A percentile compares a stretch with the other conserved stretches of the same genome.
These are phyloP conservation scores for Lottia gigantea DNA, from an alignment of 2,888 invertebrate species.

Conservation along the genomic window DNA sequence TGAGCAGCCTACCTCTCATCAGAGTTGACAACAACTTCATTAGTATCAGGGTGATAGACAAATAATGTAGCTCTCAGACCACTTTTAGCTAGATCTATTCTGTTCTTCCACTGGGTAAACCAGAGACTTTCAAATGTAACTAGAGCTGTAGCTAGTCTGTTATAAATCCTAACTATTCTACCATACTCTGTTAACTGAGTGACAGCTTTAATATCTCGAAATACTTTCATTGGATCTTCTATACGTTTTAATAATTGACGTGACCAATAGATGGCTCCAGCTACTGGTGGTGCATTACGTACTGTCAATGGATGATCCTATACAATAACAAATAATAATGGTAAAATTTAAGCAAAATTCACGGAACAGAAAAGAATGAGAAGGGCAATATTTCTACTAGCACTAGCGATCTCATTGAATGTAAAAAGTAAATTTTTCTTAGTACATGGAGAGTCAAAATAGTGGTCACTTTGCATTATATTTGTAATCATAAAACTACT, in stretches of 20 bases:
- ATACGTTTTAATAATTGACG: slow-evolving; percentile 64
- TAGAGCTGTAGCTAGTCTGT: slow-evolving; percentile 63
- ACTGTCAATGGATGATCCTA: slow-evolving; percentile 62
- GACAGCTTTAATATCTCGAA: slow-evolving; percentile 63
- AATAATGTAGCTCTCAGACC: slow-evolving; percentile 64
- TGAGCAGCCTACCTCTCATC: slow-evolving; percentile 63
- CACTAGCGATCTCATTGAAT: too few relatives aligned
- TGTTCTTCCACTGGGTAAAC: slow-evolving; percentile 65
- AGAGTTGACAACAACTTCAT: slow-evolving; percentile 63
- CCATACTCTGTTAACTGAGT: slow-evolving; percentile 63
- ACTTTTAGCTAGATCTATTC: slow-evolving; percentile 61
- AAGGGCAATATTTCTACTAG: too few relatives aligned
- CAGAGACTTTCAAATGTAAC: slow-evolving; percentile 67
- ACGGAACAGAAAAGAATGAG: not conserved
- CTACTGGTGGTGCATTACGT: slow-evolving; percentile 67
- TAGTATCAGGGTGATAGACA: slow-evolving; percentile 59
- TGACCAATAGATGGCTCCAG: slow-evolving; percentile 67
- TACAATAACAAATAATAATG: not conserved
- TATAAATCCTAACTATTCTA: slow-evolving; percentile 56
- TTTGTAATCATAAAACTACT: too few relatives aligned
- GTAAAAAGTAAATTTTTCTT: too few relatives aligned
- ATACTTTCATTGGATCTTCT: slow-evolving; percentile 67
- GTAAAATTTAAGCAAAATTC: not conserved
- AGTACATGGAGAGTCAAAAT: too few relatives aligned
- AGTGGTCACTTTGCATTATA: too few relatives aligned